Evolutionary conservation across 2,113 vertebrate species (phyloP).

Genomic region (Plectropomus leopardus): DNA sequence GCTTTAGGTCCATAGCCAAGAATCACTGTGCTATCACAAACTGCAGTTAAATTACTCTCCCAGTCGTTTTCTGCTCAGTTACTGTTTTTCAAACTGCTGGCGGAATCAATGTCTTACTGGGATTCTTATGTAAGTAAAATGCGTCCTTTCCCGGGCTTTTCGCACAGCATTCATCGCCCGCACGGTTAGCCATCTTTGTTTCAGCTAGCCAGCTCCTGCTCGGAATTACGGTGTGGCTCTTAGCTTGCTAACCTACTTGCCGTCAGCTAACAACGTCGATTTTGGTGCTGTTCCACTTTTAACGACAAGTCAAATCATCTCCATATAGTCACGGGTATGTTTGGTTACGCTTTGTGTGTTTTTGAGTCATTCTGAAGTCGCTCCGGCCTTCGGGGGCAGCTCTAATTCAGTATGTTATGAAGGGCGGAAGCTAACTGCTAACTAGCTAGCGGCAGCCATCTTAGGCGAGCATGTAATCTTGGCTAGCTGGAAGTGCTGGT

Average conservation of each 20-base stretch:
- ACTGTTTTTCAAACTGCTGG: not conserved
- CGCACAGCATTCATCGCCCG: conserved; percentile 34
- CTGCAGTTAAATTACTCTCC: rapidly evolving
- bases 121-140: conserved; percentile 47
- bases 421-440: conserved; percentile 85
- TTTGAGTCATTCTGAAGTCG: not conserved
- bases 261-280: not conserved
- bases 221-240: conserved; percentile 41
- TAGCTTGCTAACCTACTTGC: conserved; percentile 56
- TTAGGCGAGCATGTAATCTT: conserved; percentile 82
- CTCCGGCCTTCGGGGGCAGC: not conserved
- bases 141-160: conserved; percentile 83
- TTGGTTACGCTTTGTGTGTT: not conserved
- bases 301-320: rapidly evolving
- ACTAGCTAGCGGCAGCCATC: conserved; percentile 85
- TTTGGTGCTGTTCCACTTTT: rapidly evolving
- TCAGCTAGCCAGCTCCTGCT: conserved; percentile 52
- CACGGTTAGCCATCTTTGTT: conserved; percentile 80
- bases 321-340: rapidly evolving
- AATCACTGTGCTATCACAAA: not conserved
- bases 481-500: conserved; percentile 80
- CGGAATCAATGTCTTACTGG: not conserved
- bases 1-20: conserved; percentile 36
- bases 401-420: conserved; percentile 56
- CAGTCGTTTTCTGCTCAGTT: rapidly evolving